Base-by-base conservation (phyloP, 2,797 vertebrate species). In the Loriculus beryllinus region DNA sequence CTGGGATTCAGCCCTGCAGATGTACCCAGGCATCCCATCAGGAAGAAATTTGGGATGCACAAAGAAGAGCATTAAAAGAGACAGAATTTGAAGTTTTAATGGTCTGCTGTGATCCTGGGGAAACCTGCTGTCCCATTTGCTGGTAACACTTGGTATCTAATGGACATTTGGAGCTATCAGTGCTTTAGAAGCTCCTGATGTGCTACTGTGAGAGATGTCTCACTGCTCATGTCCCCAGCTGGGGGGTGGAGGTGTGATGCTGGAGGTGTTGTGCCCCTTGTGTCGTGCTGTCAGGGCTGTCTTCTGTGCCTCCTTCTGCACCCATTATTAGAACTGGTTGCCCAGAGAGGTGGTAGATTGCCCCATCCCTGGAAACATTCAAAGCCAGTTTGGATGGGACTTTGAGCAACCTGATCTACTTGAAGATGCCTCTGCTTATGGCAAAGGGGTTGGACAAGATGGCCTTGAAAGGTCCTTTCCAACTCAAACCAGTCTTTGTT, bases 211-310 rank as follows among this genome's bases (percentile, higher is more conserved):
- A 35, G 63, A 37, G 75, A n/a, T 49, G 15, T 62, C 29, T 48
- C 1, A 0, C 31, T 85, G 63, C 43, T 39, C 2, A 0, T 6
- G n/a, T n/a, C n/a, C n/a, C n/a, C n/a, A n/a, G 15, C 10, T 15
- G 20, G 3, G 4, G 29, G 70, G 20, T 33, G 37, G 69, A n/a
- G 62, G 7, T 4, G 2, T 0, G 2, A 2, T 39, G 74, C 51
- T 79, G 64, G 35, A 57, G 52, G 6, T 28, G 7, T 35, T n/a
- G 43, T 3, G 0, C 62, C 48, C 10, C 69, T 83, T 5, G 0
- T 6, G n/a, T 10, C 0, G 0, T 12, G 20, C 62, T 75, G 7
- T 0, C 59, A 35, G 59, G 43, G 49, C 12, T 39, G 5, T 9
- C 17, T 35, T 28, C 47, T 40, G 23, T 45, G 28, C 57, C n/a